Evolutionary conservation across 2,888 invertebrate species (phyloP).

Genomic region (Hipparchia sbordonii): DNA sequence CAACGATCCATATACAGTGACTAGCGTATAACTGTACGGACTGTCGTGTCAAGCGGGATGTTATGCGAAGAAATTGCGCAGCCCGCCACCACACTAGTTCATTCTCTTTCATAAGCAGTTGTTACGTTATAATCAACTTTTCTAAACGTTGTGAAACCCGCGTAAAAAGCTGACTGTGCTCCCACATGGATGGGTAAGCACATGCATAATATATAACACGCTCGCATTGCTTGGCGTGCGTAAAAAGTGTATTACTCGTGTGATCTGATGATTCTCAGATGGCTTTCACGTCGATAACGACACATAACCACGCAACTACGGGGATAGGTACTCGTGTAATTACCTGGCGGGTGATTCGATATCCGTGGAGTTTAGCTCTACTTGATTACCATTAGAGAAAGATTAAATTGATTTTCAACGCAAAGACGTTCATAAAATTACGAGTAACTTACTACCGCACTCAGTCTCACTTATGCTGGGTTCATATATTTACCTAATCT

Average conservation of each 20-base stretch:
- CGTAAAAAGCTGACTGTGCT: constrained; percentile 70
- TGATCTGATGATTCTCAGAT: constrained; percentile 59
- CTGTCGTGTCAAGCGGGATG: constrained; percentile 54
- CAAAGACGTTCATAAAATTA: neutral
- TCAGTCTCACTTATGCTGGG: no score
- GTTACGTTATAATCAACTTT: constrained; percentile 76
- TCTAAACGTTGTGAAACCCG: constrained; percentile 73
- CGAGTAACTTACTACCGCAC: neutral
- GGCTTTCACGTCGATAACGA: constrained; percentile 67
- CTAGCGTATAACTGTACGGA: neutral
- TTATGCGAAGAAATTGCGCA: constrained; percentile 62
- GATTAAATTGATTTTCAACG: neutral
- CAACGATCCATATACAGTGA: constrained; percentile 15
- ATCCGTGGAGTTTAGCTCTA: neutral
- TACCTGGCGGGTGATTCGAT: constrained; percentile 6
- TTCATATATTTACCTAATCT: no score
- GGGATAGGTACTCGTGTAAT: constrained; percentile 1
- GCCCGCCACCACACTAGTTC: constrained; percentile 62
- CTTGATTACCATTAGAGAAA: neutral
- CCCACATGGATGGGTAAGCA: constrained; percentile 72
- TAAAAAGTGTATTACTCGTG: constrained; percentile 60
- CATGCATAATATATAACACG: constrained; percentile 56
- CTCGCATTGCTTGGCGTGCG: constrained; percentile 48
- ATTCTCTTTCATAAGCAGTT: constrained; percentile 75
- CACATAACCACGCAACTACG: constrained; percentile 50